Percentiles rank a stretch among this genome's conserved stretches.
phyloP scores from a whole-genome alignment of 2,113 vertebrate genomes.

The Choloepus hoffmanni region DNA sequence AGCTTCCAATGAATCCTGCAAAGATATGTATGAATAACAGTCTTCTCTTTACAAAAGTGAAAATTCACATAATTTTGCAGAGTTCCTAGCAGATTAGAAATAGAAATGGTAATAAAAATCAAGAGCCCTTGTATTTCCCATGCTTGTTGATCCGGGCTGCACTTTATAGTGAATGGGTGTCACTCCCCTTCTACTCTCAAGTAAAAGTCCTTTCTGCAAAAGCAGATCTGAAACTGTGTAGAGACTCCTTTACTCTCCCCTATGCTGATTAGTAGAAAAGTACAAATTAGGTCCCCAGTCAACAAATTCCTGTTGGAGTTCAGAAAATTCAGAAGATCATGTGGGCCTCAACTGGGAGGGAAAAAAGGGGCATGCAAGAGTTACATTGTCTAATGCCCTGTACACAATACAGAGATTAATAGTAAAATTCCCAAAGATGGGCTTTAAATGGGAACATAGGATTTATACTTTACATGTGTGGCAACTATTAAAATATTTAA shows the following conservation, averaged over 20 bases:
- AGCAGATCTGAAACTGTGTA: neutral
- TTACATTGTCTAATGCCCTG: neutral
- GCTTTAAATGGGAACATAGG: neutral
- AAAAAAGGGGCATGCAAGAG: neutral
- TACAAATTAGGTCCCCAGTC: neutral
- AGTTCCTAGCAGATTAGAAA: neutral
- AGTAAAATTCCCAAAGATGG: conserved; percentile 1
- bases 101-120: neutral
- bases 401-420: neutral
- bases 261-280: neutral
- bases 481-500: conserved; percentile 66
- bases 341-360: neutral
- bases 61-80: conserved; percentile 12
- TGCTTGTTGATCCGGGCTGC: neutral
- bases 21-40: neutral
- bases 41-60: conserved; percentile 52
- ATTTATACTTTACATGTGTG: conserved; percentile 34
- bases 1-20: neutral
- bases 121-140: neutral
- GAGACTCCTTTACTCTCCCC: neutral
- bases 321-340: neutral
- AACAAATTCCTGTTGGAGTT: neutral
- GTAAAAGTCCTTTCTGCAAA: neutral
- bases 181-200: neutral
- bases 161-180: neutral